Evolutionary conservation across 2,888 invertebrate genomes (phyloP), one percentile per base, ranked within the genome.

Genomic region (Agonopterix subpropinquella): DNA sequence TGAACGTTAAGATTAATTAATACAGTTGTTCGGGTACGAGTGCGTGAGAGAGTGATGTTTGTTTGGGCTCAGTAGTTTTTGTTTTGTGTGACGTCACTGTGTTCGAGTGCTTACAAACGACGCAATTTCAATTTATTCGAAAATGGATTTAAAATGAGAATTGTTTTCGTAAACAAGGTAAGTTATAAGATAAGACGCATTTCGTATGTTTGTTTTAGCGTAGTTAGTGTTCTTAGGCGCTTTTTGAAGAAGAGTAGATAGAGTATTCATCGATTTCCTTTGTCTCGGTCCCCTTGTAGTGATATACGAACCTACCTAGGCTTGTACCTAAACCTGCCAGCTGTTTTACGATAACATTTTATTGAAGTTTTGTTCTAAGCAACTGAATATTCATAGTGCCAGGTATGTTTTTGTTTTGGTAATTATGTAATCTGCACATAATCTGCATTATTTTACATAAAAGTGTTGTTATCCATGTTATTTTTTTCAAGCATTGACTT

Each of bases 31-130:
- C 15, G 47, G 37, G 44, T 11, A 56, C 61, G 63, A 60, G 66
- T 65, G 73, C 55, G 65, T 61, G 70, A 67, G 64, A 73, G 72
- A 68, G 73, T 64, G 70, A 75, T 77, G 73, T 73, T 67, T 71
- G 69, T 65, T 62, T 73, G 61, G 58, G 67, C 74, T 81, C 75
- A 77, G 67, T 73, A 49, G 48, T 73, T 72, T 74, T 74, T 73
- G 73, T 74, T 73, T 46, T 60, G 73, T 78, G 87, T 91, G 90
- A 91, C 91, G 91, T 91, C 91, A 90, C 82, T 80, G 75, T 85
- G 85, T 85, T 83, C 83, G 82, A 86, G 83, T 86, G 86, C 85
- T 77, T 73, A 48, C 67, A 80, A 81, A 91, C 90, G 90, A 91
- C 91, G 91, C 91, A 91, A 90, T 91, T 89, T 78, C 80, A 80